Evolutionary conservation across 2,797 vertebrate genomes (phyloP).

Genomic region (Trematomus bernacchii): DNA sequence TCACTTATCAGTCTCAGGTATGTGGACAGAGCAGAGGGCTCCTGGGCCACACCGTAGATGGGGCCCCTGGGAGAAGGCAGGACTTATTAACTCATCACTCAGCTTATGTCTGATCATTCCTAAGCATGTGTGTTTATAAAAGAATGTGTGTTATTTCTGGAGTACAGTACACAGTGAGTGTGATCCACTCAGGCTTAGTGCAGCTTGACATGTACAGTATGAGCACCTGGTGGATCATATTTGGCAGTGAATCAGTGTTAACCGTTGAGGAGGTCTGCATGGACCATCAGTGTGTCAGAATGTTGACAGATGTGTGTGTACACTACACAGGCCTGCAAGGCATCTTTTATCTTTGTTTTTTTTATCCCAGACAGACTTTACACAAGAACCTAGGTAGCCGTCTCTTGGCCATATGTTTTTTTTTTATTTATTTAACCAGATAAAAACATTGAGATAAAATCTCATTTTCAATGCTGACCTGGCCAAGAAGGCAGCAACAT

Average conservation of each 20-base stretch:
- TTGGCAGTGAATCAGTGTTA: constrained; percentile 47
- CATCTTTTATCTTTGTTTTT: constrained; percentile 43
- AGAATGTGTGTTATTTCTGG: constrained; percentile 1
- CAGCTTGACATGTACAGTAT: not conserved
- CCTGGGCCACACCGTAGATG: constrained; percentile 22
- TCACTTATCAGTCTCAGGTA: constrained; percentile 52
- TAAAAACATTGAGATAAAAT: too few relatives aligned
- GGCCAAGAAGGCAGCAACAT: too few relatives aligned
- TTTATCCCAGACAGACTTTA: constrained; percentile 26
- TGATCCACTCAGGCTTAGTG: constrained; percentile 15
- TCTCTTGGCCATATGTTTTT: constrained; percentile 24
- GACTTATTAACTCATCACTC: constrained; percentile 58
- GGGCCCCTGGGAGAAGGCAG: constrained; percentile 29
- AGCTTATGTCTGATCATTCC: constrained; percentile 39
- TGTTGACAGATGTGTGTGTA: constrained; percentile 15
- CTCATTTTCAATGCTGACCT: too few relatives aligned
- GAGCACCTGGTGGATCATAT: constrained; percentile 25
- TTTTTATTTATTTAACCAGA: too few relatives aligned
- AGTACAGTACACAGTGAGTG: constrained; percentile 9
- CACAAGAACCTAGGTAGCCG: constrained; percentile 4
- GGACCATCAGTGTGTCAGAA: constrained; percentile 39
- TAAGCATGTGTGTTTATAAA: constrained; percentile 8
- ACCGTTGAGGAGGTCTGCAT: constrained; percentile 28
- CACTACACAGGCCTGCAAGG: not conserved
- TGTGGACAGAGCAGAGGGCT: constrained; percentile 31